A percentile compares a stretch with the other conserved stretches of the same genome.
These are phyloP conservation scores for Trematomus loennbergii DNA, from an alignment of 2,113 vertebrate genomes.

Conservation along the genomic window DNA sequence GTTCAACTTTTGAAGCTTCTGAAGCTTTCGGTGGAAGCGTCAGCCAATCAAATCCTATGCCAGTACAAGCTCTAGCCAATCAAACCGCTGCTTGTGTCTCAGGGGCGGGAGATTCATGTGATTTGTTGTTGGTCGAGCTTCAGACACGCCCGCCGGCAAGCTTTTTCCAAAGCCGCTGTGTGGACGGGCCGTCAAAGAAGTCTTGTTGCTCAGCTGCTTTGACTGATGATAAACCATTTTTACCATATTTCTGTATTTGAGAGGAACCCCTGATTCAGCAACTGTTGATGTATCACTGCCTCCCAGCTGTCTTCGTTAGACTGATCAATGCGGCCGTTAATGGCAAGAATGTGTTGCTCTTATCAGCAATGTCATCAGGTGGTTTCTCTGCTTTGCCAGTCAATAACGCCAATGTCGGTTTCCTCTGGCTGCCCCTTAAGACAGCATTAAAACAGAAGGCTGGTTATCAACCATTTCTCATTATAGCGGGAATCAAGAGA, in stretches of 20 bases:
- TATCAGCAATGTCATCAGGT: constrained; percentile 24
- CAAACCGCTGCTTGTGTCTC: too few species aligned
- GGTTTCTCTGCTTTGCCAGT: constrained; percentile 22
- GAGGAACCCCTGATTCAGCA: background rate
- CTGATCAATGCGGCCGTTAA: constrained; percentile 39
- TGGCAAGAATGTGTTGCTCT: constrained; percentile 1
- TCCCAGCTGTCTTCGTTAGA: constrained; percentile 26
- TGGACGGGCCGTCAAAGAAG: too few species aligned
- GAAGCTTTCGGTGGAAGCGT: too few species aligned
- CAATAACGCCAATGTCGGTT: constrained; percentile 37
- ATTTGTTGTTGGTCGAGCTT: too few species aligned
- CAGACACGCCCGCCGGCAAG: too few species aligned
- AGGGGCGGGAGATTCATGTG: too few species aligned
- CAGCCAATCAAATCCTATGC: too few species aligned
- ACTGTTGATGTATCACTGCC: background rate
- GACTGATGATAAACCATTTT: background rate
- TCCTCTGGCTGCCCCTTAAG: background rate
- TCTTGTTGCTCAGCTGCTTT: constrained; percentile 17
- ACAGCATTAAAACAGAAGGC: background rate
- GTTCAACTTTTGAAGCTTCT: too few species aligned
- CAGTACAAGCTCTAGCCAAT: too few species aligned
- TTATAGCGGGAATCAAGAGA: background rate
- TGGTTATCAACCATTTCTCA: constrained; percentile 24
- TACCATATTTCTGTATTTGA: background rate
- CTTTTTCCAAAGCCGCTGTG: too few species aligned